phyloP scores from a whole-genome alignment of 53 echinoderm and acorn worm species.

The Zoroaster sp. region DNA sequence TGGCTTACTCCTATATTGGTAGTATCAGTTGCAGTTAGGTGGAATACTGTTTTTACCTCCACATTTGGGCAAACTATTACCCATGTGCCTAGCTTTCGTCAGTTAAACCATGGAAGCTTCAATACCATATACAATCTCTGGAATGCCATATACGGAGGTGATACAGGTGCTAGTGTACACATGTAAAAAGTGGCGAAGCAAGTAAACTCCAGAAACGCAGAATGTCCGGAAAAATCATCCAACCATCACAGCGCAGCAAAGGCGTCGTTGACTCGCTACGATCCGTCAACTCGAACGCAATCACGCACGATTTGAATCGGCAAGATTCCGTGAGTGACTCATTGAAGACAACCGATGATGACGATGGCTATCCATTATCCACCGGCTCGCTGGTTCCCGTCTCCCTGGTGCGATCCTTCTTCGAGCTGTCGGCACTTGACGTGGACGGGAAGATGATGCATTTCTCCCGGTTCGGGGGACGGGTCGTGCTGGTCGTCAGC shows the following conservation, averaged over 20 bases:
- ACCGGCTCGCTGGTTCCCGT: constrained; percentile 37
- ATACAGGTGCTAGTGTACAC: background rate
- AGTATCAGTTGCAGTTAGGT: background rate
- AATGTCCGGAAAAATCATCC: background rate
- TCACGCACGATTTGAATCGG: constrained; percentile 1
- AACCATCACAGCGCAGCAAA: background rate
- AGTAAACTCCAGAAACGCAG: too few relatives aligned
- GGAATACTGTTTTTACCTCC: background rate
- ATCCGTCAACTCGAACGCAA: background rate
- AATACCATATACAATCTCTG: too few relatives aligned
- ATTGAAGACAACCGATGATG: background rate
- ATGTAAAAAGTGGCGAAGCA: background rate
- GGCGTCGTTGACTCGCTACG: constrained; percentile 17
- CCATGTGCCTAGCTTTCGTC: too few relatives aligned
- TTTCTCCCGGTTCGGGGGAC: constrained; percentile 66
- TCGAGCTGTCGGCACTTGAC: constrained; percentile 63
- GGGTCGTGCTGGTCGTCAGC: constrained; percentile 59
- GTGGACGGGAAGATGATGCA: constrained; percentile 56
- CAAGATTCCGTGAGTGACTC: background rate
- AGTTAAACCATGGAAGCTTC: too few relatives aligned
- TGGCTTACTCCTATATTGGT: background rate
- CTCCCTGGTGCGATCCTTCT: constrained; percentile 61
- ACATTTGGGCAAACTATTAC: background rate
- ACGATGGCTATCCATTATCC: background rate
- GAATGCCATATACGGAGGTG: too few relatives aligned